These are phyloP conservation scores for Oxystoma pomonae DNA, from an alignment of 2,888 invertebrate genomes.

Conservation along the genomic window DNA sequence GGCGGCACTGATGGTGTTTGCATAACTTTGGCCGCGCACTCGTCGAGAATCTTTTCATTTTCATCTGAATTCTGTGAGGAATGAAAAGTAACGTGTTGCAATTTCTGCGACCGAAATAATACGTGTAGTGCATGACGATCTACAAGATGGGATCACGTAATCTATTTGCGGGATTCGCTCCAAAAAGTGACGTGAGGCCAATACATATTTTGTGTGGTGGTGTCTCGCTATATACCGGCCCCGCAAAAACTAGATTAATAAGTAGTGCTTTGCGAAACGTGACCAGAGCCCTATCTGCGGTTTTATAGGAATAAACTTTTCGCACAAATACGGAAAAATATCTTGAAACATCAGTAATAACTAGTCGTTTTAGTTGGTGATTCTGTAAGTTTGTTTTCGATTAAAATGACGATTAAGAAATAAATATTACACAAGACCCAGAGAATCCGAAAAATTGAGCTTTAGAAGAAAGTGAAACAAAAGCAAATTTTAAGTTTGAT, in stretches of 20 bases:
- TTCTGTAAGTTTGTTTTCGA: no score
- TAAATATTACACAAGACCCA: no score
- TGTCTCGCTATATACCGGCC: conserved; percentile 18
- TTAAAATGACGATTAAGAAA: no score
- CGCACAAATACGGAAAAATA: not conserved
- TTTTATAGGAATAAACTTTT: conserved; percentile 4
- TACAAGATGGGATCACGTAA: conserved; percentile 46
- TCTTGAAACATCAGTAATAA: no score
- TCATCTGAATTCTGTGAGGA: no score
- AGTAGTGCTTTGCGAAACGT: conserved; percentile 31
- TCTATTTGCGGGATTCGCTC: conserved; percentile 44
- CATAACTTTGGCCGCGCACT: no score
- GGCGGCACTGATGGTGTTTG: no score
- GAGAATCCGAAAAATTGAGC: no score
- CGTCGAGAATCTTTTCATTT: no score
- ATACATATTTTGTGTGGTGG: conserved; percentile 35
- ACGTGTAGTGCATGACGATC: conserved; percentile 42
- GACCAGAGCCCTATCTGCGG: conserved; percentile 14
- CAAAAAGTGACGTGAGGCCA: conserved; percentile 41
- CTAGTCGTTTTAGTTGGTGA: no score
- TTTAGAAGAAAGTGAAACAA: no score
- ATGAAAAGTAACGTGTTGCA: conserved; percentile 43
- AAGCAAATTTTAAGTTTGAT: no score
- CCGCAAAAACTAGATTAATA: conserved; percentile 43
- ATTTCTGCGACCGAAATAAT: conserved; percentile 38